phyloP scores from a whole-genome alignment of 1,140 invertebrate genomes.

The Neuroterus valhalla region DNA sequence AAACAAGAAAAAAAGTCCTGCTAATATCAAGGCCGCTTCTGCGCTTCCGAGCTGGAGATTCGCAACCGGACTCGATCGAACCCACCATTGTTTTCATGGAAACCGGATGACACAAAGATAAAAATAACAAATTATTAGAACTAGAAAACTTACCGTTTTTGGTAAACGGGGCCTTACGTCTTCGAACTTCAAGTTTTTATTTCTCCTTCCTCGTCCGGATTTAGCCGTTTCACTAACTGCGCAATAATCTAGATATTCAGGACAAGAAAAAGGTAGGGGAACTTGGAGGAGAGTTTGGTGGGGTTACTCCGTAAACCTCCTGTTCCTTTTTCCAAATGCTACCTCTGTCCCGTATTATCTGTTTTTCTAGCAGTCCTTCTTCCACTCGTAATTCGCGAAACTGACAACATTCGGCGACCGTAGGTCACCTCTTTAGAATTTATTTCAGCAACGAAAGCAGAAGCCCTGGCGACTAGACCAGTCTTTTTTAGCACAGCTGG shows the following conservation, averaged over 20 bases:
- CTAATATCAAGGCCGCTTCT: background rate
- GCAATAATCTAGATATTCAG: slow-evolving; percentile 63
- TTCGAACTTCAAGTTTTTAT: slow-evolving; percentile 19
- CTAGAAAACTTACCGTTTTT: slow-evolving; percentile 18
- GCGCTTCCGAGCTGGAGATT: background rate
- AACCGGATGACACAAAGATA: background rate
- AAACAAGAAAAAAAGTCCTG: background rate
- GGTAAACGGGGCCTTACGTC: slow-evolving; percentile 35
- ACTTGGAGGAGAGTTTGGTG: slow-evolving; percentile 51
- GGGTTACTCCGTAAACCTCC: slow-evolving; percentile 48
- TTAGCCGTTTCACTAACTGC: slow-evolving; percentile 60
- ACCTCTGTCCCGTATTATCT: slow-evolving; percentile 52
- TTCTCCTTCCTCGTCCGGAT: slow-evolving; percentile 33
- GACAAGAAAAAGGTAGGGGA: slow-evolving; percentile 52
- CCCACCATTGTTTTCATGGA: background rate
- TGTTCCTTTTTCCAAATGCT: slow-evolving; percentile 53
- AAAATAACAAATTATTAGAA: slow-evolving; percentile 18
- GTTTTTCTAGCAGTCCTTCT: slow-evolving; percentile 58
- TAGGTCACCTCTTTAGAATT: slow-evolving; percentile 52
- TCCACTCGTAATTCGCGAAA: slow-evolving; percentile 47
- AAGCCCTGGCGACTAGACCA: slow-evolving; percentile 33
- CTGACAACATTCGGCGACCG: slow-evolving; percentile 67
- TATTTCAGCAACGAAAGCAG: slow-evolving; percentile 1
- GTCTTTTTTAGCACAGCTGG: slow-evolving; percentile 48
- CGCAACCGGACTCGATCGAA: background rate